Percentiles rank a stretch among this genome's conserved stretches.
Evolutionary conservation across 2,113 vertebrate genomes (phyloP).

Genomic region (Cochlearius cochlearius): DNA sequence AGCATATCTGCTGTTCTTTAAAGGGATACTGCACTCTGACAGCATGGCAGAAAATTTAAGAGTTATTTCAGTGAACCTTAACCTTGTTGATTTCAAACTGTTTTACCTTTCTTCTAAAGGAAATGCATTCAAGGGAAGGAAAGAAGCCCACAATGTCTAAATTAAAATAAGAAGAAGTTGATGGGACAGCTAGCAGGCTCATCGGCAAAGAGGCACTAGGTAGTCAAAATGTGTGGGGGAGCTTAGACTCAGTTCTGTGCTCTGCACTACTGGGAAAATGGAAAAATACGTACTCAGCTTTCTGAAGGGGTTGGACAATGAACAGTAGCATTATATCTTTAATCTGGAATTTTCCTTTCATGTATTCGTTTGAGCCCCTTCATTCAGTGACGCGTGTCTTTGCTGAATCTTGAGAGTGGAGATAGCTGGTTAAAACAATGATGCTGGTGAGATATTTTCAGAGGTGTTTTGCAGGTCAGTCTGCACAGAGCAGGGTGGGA

Average conservation of each 20-base stretch:
- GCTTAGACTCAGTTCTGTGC: background rate
- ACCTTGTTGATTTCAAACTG: background rate
- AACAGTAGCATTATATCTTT: background rate
- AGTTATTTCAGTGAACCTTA: background rate
- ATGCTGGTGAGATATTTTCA: background rate
- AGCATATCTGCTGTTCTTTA: conserved; percentile 53
- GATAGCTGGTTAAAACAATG: background rate
- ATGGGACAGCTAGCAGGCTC: background rate
- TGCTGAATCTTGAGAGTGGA: background rate
- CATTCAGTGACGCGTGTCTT: background rate
- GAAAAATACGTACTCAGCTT: background rate
- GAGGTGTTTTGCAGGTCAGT: background rate
- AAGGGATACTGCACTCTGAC: background rate
- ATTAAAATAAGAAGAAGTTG: background rate
- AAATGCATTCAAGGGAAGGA: background rate
- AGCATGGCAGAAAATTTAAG: background rate
- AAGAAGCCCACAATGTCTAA: background rate
- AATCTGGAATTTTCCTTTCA: background rate
- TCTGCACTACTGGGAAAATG: background rate
- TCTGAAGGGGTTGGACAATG: background rate
- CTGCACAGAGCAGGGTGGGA: background rate
- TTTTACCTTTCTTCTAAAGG: background rate
- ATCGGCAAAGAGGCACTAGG: background rate
- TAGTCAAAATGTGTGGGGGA: background rate
- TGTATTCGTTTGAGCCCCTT: background rate